These are phyloP conservation scores for Candidula unifasciata DNA, from an alignment of 2,888 invertebrate species.

Conservation along the genomic window DNA sequence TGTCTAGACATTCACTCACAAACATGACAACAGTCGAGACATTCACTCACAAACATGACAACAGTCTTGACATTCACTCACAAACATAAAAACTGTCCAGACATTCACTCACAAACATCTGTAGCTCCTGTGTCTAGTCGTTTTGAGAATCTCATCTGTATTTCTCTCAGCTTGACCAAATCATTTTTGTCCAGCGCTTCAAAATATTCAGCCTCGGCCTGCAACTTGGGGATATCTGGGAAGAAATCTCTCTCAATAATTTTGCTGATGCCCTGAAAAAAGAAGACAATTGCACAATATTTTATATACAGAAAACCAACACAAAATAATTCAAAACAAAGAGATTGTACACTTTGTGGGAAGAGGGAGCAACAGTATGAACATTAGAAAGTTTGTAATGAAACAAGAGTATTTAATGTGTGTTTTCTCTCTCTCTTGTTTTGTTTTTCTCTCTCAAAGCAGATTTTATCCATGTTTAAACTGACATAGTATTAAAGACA, in stretches of 20 bases:
- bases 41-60: neutral
- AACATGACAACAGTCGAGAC: no score
- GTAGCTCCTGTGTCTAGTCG: slow-evolving; percentile 47
- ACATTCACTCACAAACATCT: slow-evolving; percentile 36
- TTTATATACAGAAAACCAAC: no score
- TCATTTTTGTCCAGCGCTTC: slow-evolving; percentile 95
- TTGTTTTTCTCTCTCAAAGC: no score
- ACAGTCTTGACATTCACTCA: neutral
- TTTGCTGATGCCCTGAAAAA: slow-evolving; percentile 81
- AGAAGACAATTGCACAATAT: no score
- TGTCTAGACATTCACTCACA: neutral
- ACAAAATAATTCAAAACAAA: no score
- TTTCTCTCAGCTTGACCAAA: slow-evolving; percentile 88
- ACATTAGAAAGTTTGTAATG: no score
- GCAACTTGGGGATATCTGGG: slow-evolving; percentile 93
- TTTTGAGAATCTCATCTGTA: slow-evolving; percentile 81
- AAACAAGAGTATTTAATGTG: no score
- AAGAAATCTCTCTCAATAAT: slow-evolving; percentile 98
- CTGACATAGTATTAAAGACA: no score
- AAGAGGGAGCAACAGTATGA: no score
- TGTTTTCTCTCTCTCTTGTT: no score
- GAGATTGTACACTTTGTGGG: no score
- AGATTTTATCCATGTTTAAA: no score
- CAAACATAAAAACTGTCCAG: neutral
- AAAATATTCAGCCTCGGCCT: slow-evolving; percentile 93